Percentiles rank a stretch among this genome's conserved stretches.
phyloP scores from a whole-genome alignment of 2,797 vertebrate genomes.

The Glyptemys insculpta region DNA sequence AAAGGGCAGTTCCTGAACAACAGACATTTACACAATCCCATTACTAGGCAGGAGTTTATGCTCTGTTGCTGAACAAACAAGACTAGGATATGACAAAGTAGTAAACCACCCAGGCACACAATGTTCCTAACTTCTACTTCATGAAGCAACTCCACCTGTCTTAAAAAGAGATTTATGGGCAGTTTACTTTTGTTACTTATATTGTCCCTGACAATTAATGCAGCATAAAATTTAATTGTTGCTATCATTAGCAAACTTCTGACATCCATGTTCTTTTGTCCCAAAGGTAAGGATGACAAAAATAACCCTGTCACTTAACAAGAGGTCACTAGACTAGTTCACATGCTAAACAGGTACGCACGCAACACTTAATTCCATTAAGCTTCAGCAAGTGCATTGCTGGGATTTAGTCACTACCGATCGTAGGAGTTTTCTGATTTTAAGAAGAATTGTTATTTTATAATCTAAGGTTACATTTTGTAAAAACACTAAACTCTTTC shows the following conservation, averaged over 20 bases:
- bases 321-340: neutral
- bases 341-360: neutral
- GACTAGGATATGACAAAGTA: conserved; percentile 32
- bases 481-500: neutral
- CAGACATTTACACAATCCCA: conserved; percentile 23
- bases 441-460: neutral
- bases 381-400: neutral
- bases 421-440: neutral
- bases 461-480: neutral
- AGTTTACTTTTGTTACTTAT: conserved; percentile 65
- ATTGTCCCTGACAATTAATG: conserved; percentile 69
- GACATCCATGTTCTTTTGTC: neutral
- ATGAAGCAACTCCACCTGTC: conserved; percentile 54
- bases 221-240: conserved; percentile 58
- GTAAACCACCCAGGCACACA: conserved; percentile 63
- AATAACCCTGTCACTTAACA: neutral
- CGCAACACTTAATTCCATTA: neutral
- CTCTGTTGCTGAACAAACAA: conserved; percentile 39
- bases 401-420: neutral
- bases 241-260: neutral
- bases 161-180: conserved; percentile 61
- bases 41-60: conserved; percentile 2
- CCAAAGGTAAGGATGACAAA: neutral
- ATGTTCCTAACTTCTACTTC: conserved; percentile 60
- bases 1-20: conserved; percentile 32